Base-by-base conservation (phyloP, 1,140 invertebrate species). In the Lordiphosa collinella region DNA sequence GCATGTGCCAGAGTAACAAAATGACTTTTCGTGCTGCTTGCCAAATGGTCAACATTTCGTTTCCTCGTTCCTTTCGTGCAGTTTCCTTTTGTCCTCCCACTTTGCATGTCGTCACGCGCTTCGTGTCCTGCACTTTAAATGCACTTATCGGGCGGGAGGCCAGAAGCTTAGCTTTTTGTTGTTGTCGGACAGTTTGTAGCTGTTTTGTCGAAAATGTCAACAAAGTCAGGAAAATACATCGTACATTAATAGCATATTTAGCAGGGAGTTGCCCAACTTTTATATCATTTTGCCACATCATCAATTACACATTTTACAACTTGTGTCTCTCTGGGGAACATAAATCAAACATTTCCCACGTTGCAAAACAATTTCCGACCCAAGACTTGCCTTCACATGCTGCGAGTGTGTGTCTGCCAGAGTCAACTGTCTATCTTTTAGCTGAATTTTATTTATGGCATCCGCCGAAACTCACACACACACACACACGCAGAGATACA, bases 281-380 rank as follows among this genome's bases (percentile, higher is more conserved):
- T 67, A 76, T 84, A 78, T 76, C 71, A 50, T 51, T 56, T 70
- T 82, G 78, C 76, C 78, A 82, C 76, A 82, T 82, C 76, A 82
- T 82, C 76, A 82, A 82, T 82, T 82, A 82, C 76, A 82, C 76
- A 82, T 82, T 82, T 82, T 82, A 82, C 76, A 82, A 82, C 76
- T 82, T 63, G 61, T 72, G 56, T 61, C 61, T 54, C 3, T 4
- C 5, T 22, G 13, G 10, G 10, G 36, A 31, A 80, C 76, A 82
- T 82, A 82, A 82, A 82, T 82, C 76, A 82, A 84, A 82, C 76
- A 82, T 84, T 82, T 82, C 78, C 78, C 76, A 82, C 76, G 78
- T 82, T 82, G 66, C 76, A 72, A 82, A 82, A 82, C 78, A 82
- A 82, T 82, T 82, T 82, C 76, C 76, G 76, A 67, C 76, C 76